These are phyloP conservation scores for Paelopatides confundens DNA, from an alignment of 53 echinoderm and acorn worm genomes.

Conservation along the genomic window DNA sequence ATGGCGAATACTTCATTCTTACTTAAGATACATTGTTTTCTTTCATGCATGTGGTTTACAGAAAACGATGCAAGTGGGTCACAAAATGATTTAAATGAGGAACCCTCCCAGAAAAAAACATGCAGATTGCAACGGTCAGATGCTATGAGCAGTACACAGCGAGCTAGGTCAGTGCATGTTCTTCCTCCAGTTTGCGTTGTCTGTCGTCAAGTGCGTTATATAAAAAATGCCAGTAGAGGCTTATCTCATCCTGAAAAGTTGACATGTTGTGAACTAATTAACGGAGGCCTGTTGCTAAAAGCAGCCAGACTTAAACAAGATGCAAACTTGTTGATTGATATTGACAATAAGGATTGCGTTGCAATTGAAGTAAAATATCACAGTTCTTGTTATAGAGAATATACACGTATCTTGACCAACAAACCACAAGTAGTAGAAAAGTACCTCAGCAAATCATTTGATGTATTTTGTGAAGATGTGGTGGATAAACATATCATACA, in stretches of 20 bases:
- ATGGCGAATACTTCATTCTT: no score
- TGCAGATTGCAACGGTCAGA: neutral
- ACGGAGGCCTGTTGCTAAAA: constrained; percentile 50
- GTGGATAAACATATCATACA: constrained; percentile 1
- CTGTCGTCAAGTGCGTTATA: constrained; percentile 5
- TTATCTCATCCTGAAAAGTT: constrained; percentile 19
- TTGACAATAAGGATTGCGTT: constrained; percentile 48
- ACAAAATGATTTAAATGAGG: no score
- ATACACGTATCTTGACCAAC: constrained; percentile 38
- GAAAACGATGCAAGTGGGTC: no score
- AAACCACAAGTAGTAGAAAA: constrained; percentile 4
- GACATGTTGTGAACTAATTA: constrained; percentile 44
- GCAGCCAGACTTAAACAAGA: constrained; percentile 45
- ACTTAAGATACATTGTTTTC: no score
- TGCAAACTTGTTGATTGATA: constrained; percentile 9
- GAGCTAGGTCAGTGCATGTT: constrained; percentile 28
- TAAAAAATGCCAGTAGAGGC: constrained; percentile 4
- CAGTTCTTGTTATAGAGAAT: constrained; percentile 36
- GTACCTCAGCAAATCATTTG: constrained; percentile 11
- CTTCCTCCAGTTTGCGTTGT: constrained; percentile 3
- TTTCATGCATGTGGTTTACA: no score
- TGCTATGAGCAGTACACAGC: no score
- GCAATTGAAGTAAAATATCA: constrained; percentile 57
- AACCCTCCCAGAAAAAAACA: no score
- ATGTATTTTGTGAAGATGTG: constrained; percentile 8